phyloP scores from a whole-genome alignment of 2,113 vertebrate genomes.

The Vanacampus margaritifer region DNA sequence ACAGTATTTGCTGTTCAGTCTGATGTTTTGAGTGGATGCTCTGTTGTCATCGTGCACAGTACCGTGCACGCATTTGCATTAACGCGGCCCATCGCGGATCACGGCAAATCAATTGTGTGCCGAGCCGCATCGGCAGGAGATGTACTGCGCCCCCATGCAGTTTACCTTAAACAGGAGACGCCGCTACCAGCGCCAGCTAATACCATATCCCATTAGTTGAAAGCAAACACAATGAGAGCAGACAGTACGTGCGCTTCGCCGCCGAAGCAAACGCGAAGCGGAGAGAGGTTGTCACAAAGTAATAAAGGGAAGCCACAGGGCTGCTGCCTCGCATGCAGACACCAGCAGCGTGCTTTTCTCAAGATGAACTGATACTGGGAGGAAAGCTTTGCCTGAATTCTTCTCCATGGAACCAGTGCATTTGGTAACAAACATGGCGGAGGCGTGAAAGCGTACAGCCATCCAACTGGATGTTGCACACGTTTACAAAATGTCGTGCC shows the following conservation, averaged over 20 bases:
- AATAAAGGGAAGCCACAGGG: conserved; percentile 22
- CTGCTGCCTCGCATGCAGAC: conserved; percentile 24
- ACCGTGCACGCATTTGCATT: conserved; percentile 53
- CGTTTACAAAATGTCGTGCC: conserved; percentile 54
- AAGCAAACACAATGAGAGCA: conserved; percentile 26
- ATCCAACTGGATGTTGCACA: neutral
- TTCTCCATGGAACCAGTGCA: neutral
- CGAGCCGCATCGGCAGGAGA: conserved; percentile 5
- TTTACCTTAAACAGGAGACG: conserved; percentile 12
- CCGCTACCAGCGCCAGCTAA: conserved; percentile 2
- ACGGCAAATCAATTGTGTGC: conserved; percentile 41
- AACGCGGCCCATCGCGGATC: conserved; percentile 20
- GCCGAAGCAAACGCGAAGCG: conserved; percentile 16
- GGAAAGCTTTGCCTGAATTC: conserved; percentile 3
- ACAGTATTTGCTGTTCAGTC: conserved; percentile 16
- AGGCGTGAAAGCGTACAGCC: neutral
- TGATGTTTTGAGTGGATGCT: too few species aligned
- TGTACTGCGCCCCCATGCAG: neutral
- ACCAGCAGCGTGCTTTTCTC: conserved; percentile 11
- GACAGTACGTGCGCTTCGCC: conserved; percentile 7
- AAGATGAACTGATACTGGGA: conserved; percentile 14
- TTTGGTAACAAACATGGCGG: neutral
- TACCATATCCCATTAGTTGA: conserved; percentile 35
- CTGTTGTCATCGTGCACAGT: neutral
- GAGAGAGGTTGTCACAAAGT: conserved; percentile 24